Percentiles rank a stretch among this genome's conserved stretches.
Conservation (phyloP, 2,888 invertebrate species). For the Drosophila gaucha region DNA sequence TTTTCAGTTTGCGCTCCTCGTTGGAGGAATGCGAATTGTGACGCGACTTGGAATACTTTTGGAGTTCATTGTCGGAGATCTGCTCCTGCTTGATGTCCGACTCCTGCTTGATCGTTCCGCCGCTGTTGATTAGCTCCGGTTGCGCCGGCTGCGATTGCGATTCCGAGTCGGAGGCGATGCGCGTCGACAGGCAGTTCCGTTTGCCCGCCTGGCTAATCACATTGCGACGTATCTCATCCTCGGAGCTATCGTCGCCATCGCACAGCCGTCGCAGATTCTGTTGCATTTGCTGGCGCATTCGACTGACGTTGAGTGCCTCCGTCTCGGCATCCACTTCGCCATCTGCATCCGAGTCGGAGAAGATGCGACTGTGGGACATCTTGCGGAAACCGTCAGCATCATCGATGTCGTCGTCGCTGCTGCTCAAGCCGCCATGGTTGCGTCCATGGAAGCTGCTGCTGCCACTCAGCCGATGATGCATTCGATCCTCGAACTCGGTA, state of each 20-base stretch:
- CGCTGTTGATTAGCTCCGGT: conserved; percentile 44
- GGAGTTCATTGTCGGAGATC: conserved; percentile 59
- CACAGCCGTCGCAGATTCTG: conserved; percentile 85
- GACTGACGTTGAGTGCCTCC: conserved; percentile 44
- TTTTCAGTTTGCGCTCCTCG: conserved; percentile 85
- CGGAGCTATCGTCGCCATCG: conserved; percentile 84
- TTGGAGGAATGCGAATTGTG: conserved; percentile 83
- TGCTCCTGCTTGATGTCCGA: conserved; percentile 87
- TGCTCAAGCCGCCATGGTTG: conserved; percentile 53
- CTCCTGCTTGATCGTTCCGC: conserved; percentile 61
- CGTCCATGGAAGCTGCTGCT: conserved; percentile 74
- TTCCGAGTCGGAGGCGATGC: conserved; percentile 91
- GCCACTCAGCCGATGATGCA: conserved; percentile 68
- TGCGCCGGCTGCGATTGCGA: conserved; percentile 78
- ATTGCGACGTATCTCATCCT: conserved; percentile 81
- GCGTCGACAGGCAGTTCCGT: conserved; percentile 88
- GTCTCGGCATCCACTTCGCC: conserved; percentile 35
- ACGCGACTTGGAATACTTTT: conserved; percentile 66
- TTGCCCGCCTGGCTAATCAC: conserved; percentile 85
- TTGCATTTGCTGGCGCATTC: conserved; percentile 82
- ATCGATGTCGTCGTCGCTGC: conserved; percentile 85
- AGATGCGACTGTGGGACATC: conserved; percentile 61
- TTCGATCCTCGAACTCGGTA: conserved; percentile 86
- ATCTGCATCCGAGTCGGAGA: conserved; percentile 85
- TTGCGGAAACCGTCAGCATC: conserved; percentile 77